A percentile compares a stretch with the other conserved stretches of the same genome.
phyloP scores from a whole-genome alignment of 2,113 vertebrate species.

The Menura novaehollandiae region DNA sequence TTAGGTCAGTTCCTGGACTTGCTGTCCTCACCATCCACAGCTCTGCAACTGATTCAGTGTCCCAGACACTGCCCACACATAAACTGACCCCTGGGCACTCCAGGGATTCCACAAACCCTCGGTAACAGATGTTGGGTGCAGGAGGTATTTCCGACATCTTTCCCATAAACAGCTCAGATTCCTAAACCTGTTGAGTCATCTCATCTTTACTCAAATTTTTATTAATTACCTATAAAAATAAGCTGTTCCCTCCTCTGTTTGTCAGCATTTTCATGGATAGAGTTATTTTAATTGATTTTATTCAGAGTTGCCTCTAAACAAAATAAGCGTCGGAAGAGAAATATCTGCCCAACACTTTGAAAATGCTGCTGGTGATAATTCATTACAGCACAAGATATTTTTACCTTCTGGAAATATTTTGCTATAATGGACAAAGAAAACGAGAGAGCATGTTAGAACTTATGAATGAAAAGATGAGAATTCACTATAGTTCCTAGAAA shows the following conservation, averaged over 20 bases:
- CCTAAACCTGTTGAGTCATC: not conserved
- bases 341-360: not conserved
- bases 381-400: not conserved
- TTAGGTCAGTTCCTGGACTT: not conserved
- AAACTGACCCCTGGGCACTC: accelerated
- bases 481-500: not conserved
- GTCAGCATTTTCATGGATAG: not conserved
- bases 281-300: not conserved
- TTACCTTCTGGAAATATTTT: not conserved
- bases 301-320: not conserved
- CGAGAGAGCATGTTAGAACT: not conserved
- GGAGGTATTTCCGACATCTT: not conserved
- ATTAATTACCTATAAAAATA: not conserved
- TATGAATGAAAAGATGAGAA: not conserved
- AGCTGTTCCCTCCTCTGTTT: not conserved
- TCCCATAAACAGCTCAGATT: not conserved
- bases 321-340: not conserved
- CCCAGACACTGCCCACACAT: not conserved
- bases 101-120: not conserved
- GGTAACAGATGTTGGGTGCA: not conserved
- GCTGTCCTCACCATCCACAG: not conserved
- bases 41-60: not conserved
- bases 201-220: not conserved
- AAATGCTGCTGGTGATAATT: not conserved
- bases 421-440: not conserved